Evolutionary conservation across 2,797 vertebrate species (phyloP), one percentile per base, ranked within the genome.

Genomic region (Sitta carolinensis): DNA sequence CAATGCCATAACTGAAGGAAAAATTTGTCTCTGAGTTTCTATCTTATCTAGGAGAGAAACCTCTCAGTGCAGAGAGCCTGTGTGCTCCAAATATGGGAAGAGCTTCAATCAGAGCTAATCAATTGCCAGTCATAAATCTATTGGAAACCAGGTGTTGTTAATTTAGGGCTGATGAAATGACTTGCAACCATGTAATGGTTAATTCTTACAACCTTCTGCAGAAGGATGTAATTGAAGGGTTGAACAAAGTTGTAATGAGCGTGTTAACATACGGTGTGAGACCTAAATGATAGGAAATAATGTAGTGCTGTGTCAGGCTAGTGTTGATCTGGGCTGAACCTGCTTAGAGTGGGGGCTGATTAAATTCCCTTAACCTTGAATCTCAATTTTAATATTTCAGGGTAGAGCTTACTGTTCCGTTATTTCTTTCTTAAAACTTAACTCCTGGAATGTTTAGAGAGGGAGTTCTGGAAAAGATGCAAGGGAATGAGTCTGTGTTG

Each of bases 171-270:
- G 82, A 87, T 93, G 70, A 84, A 94, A 89, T 86, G 70, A 66
- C 72, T 95, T 95, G 91, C 78, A 95, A 89, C 83, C 80, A 88
- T 88, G 61, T 95, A 95, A 87, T 67, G 57, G 84, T 94, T 95
- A 93, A 95, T 93, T 93, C 81, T 83, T 80, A 78, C 50, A 93
- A 15, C 84, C 75, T 91, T 61, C 25, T 95, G 62, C 54, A 66
- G 72, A 32, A 77, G 47, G 43, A 54, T 64, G 40, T 92, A 94
- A 84, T 74, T 90, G 83, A 75, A 79, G 75, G 85, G 61, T 89
- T 95, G 81, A 92, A 59, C 54, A 58, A 93, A 95, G 92, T 95
- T 93, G 73, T 95, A 92, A 91, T 54, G 87, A 89, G 55, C 9
- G 0, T 81, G 68, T 87, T 89, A 85, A 75, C 69, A 42, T 74